phyloP scores from a whole-genome alignment of 2,888 invertebrate genomes.

The Teleiodes luculella region DNA sequence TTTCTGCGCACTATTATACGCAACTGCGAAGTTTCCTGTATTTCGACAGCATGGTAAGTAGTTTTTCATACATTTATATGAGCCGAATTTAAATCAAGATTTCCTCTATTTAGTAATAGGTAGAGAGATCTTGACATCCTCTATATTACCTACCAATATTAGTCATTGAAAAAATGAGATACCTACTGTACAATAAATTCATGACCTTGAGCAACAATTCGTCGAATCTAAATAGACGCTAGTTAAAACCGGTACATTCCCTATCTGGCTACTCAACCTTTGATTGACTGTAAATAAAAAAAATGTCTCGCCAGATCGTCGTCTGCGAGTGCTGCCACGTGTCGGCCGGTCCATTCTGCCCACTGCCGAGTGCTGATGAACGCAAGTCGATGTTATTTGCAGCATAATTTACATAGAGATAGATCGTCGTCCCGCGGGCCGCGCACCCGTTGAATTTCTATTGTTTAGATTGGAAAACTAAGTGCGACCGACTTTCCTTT shows the following conservation, averaged over 20 bases:
- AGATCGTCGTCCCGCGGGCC: slow-evolving; percentile 70
- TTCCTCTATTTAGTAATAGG: too few relatives aligned
- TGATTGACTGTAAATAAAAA: slow-evolving; percentile 18
- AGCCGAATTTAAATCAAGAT: too few relatives aligned
- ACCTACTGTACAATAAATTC: background rate
- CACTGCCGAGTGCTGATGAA: slow-evolving; percentile 46
- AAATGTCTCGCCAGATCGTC: slow-evolving; percentile 23
- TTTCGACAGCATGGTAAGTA: slow-evolving; percentile 38
- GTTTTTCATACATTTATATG: background rate
- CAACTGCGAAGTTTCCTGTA: slow-evolving; percentile 41
- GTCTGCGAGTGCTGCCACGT: slow-evolving; percentile 50
- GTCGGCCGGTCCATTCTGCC: slow-evolving; percentile 27
- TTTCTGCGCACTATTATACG: slow-evolving; percentile 40
- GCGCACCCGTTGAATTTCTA: slow-evolving; percentile 77
- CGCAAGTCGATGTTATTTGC: slow-evolving; percentile 70
- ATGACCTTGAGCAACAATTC: slow-evolving; percentile 2
- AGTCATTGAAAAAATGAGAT: background rate
- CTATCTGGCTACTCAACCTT: slow-evolving; percentile 12
- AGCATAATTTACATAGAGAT: slow-evolving; percentile 78
- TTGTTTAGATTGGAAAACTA: slow-evolving; percentile 79
- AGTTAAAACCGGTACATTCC: slow-evolving; percentile 6
- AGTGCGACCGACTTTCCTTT: slow-evolving; percentile 66
- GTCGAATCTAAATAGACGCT: slow-evolving; percentile 1
- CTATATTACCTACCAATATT: too few relatives aligned
- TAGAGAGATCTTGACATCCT: too few relatives aligned